phyloP scores from a whole-genome alignment of 2,113 vertebrate genomes.

The Salvelinus fontinalis region DNA sequence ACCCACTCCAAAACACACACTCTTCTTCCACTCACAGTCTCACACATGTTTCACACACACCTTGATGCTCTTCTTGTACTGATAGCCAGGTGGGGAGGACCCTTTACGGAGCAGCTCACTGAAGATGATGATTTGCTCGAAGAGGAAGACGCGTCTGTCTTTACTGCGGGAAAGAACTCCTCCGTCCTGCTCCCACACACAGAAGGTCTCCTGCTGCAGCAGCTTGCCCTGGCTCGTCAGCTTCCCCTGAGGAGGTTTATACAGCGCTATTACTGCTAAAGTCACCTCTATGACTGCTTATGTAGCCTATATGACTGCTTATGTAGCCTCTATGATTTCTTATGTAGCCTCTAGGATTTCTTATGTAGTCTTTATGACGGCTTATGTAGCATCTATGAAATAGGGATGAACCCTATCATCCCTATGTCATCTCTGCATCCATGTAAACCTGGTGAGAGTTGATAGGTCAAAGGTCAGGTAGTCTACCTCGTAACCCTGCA shows the following conservation, averaged over 20 bases:
- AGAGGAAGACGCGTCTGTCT: constrained; percentile 95
- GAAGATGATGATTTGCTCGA: constrained; percentile 97
- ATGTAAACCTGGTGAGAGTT: background rate
- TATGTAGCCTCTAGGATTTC: background rate
- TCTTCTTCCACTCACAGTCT: too few species aligned
- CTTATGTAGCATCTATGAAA: background rate
- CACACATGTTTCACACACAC: constrained; percentile 71
- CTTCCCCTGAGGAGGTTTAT: constrained; percentile 80
- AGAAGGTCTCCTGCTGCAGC: constrained; percentile 97
- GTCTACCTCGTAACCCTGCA: constrained; percentile 97
- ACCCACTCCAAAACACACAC: background rate
- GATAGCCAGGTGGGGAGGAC: constrained; percentile 90
- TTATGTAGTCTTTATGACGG: background rate
- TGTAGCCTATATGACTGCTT: background rate
- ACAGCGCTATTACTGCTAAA: background rate
- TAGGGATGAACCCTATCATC: background rate
- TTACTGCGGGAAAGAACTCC: constrained; percentile 91
- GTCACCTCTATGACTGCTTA: background rate
- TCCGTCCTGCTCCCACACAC: constrained; percentile 91
- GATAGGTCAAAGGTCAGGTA: background rate
- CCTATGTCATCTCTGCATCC: background rate
- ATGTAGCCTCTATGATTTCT: background rate
- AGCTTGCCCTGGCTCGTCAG: constrained; percentile 96
- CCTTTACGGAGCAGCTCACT: constrained; percentile 95
- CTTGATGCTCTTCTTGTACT: constrained; percentile 98